phyloP scores from a whole-genome alignment of 2,113 vertebrate species.

The Anhinga rufa region DNA sequence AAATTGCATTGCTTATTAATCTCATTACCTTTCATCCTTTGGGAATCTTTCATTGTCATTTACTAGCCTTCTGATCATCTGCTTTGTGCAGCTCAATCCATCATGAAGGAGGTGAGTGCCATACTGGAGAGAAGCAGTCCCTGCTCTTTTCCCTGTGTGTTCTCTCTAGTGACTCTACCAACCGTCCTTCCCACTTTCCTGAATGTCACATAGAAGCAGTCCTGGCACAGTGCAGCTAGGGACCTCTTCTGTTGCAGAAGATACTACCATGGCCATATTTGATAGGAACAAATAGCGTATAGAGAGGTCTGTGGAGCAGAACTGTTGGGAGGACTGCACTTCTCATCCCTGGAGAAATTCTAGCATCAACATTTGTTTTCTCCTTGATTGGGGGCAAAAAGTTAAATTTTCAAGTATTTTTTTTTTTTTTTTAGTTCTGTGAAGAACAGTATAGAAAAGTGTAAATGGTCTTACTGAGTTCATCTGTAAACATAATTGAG shows the following conservation, averaged over 20 bases:
- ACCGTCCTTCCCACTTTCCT: background rate
- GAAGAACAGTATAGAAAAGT: background rate
- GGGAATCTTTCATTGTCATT: background rate
- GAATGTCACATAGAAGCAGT: background rate
- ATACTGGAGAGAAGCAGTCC: background rate
- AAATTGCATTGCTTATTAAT: conserved; percentile 39
- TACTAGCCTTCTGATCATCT: background rate
- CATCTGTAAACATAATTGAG: background rate
- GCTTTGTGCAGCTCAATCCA: background rate
- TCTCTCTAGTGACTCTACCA: background rate
- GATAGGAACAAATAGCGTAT: fast-evolving
- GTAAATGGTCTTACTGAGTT: background rate
- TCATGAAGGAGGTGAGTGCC: background rate
- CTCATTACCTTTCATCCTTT: conserved; percentile 5
- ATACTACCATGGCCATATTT: background rate
- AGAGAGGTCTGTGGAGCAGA: background rate
- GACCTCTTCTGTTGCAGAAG: background rate
- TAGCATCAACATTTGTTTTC: background rate
- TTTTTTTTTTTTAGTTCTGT: background rate
- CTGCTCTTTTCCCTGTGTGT: background rate
- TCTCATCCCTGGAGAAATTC: background rate
- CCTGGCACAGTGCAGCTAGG: background rate
- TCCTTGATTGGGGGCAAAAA: background rate
- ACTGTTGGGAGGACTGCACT: background rate
- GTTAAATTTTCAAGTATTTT: background rate